phyloP scores from a whole-genome alignment of 2,888 invertebrate species.

The Mythimna impura region DNA sequence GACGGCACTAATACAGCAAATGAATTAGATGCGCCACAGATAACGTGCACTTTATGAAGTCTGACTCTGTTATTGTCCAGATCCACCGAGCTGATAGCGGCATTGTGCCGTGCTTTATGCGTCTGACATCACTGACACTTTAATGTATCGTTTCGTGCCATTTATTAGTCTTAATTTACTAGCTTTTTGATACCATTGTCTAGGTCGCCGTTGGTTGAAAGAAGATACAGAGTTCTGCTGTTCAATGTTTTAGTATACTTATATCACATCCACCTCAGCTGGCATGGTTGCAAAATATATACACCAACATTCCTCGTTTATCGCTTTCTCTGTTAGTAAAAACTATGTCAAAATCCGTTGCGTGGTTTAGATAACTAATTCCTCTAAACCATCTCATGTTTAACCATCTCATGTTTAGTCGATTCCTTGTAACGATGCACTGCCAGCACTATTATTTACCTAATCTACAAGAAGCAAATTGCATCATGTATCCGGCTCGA shows the following conservation, averaged over 20 bases:
- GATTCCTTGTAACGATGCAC: background rate
- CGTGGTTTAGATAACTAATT: no score
- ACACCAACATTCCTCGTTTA: no score
- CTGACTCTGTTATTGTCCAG: conserved; percentile 58
- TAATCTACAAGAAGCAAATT: conserved; percentile 2
- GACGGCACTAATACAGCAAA: conserved; percentile 30
- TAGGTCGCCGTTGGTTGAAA: background rate
- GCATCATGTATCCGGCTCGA: conserved; percentile 25
- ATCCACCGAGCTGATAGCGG: conserved; percentile 50
- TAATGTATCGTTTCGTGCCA: conserved; percentile 38
- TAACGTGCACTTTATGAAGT: conserved; percentile 62
- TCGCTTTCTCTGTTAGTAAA: no score
- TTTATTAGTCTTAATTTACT: conserved; percentile 33
- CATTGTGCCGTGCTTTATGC: conserved; percentile 58
- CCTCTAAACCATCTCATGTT: no score
- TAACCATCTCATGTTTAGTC: no score
- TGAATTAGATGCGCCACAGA: conserved; percentile 56
- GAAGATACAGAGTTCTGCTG: no score
- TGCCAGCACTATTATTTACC: background rate
- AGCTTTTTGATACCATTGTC: conserved; percentile 17
- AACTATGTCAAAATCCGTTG: no score
- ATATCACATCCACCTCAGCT: no score
- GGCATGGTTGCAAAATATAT: no score
- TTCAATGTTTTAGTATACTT: no score
- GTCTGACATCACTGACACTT: conserved; percentile 56